phyloP scores from a whole-genome alignment of 1,140 invertebrate species.

The Zeugodacus cucurbitae region DNA sequence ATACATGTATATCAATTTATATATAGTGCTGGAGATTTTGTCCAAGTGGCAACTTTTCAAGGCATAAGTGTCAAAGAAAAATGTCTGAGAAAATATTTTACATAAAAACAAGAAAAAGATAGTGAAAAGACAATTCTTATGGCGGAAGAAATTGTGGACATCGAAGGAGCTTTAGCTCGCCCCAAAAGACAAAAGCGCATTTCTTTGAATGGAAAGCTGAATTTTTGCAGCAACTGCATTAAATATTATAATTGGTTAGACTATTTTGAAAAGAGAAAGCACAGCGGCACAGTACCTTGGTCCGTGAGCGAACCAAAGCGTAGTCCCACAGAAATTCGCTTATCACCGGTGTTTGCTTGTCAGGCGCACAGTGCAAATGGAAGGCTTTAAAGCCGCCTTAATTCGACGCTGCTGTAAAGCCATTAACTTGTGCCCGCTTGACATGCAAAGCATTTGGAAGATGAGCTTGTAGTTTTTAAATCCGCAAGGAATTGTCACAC shows the following conservation, averaged over 20 bases:
- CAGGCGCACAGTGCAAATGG: neutral
- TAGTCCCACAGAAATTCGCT: too few relatives aligned
- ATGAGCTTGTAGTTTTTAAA: slow-evolving; percentile 31
- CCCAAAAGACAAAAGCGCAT: neutral
- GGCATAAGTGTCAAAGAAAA: neutral
- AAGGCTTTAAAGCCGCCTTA: neutral
- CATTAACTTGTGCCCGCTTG: neutral
- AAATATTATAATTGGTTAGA: slow-evolving; percentile 34
- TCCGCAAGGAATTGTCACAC: slow-evolving; percentile 26
- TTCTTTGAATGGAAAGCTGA: neutral
- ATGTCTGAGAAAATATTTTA: neutral
- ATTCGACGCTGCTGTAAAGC: neutral
- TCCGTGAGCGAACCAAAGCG: too few relatives aligned
- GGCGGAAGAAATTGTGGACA: neutral
- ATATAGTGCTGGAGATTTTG: neutral
- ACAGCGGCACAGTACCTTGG: neutral
- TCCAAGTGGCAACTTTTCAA: neutral
- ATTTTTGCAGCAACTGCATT: slow-evolving; percentile 41
- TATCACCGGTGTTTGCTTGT: too few relatives aligned
- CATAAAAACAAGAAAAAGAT: neutral
- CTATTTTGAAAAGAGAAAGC: neutral
- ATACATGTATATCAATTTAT: too few relatives aligned
- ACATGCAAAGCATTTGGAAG: neutral
- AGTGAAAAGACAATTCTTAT: neutral
- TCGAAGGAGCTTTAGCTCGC: neutral